A percentile compares a stretch with the other conserved stretches of the same genome.
These are phyloP conservation scores for Coptodon bakossiorum DNA, from an alignment of 2,113 vertebrate species.

Conservation along the genomic window DNA sequence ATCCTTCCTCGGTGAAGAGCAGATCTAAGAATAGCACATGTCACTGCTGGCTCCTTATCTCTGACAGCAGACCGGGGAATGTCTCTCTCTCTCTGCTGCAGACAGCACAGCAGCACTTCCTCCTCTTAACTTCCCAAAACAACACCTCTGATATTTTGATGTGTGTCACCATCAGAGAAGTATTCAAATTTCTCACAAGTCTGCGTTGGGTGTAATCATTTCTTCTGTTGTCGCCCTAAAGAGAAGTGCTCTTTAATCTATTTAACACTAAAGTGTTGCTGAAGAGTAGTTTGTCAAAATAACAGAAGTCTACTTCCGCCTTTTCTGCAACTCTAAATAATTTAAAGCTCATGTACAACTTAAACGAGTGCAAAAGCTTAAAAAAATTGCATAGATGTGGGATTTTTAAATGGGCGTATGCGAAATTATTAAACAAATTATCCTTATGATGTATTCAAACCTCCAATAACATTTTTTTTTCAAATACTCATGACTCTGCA, in stretches of 20 bases:
- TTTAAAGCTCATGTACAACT: neutral
- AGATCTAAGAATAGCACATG: slow-evolving; percentile 54
- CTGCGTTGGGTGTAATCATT: neutral
- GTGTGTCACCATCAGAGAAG: neutral
- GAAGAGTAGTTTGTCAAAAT: neutral
- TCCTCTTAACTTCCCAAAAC: neutral
- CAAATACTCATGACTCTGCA: neutral
- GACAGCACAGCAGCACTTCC: neutral
- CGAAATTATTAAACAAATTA: neutral
- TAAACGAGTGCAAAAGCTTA: neutral
- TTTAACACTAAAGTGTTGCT: neutral
- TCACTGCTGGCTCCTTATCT: slow-evolving; percentile 51
- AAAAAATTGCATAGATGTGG: neutral
- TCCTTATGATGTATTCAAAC: neutral
- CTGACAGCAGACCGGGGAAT: slow-evolving; percentile 12
- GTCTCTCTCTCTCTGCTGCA: neutral
- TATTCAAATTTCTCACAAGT: neutral
- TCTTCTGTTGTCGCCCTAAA: neutral
- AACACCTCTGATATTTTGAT: neutral
- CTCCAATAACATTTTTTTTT: neutral
- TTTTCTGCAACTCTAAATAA: neutral
- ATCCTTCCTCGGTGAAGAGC: slow-evolving; percentile 15
- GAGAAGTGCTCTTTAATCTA: neutral
- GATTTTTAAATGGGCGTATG: neutral
- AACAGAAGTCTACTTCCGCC: neutral